phyloP scores from a whole-genome alignment of 2,797 vertebrate genomes.

The Onychomys arenicola region DNA sequence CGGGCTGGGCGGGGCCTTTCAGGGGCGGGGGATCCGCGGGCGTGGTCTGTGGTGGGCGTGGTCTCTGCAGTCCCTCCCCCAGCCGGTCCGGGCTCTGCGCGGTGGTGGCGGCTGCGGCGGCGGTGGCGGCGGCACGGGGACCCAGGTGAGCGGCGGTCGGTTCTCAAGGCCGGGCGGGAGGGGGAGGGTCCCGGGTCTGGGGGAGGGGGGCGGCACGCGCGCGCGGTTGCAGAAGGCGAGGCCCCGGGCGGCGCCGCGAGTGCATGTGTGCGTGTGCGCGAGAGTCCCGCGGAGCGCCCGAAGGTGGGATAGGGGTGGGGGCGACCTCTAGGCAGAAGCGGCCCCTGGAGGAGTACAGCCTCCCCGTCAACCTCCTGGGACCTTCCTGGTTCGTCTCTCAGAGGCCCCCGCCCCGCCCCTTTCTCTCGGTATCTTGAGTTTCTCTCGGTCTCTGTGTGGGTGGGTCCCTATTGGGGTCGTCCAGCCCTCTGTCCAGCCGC shows the following conservation, averaged over 20 bases:
- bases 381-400: not conserved
- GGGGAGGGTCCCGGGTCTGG: not conserved
- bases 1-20: not conserved
- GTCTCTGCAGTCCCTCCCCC: slow-evolving; percentile 8
- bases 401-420: slow-evolving; percentile 19
- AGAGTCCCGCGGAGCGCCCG: not conserved
- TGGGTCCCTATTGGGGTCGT: slow-evolving; percentile 9
- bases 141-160: slow-evolving; percentile 65
- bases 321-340: not conserved
- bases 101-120: not conserved
- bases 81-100: slow-evolving; percentile 30
- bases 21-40: slow-evolving; percentile 25
- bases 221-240: not conserved
- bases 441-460: slow-evolving; percentile 12
- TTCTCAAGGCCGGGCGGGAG: not conserved
- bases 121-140: slow-evolving; percentile 42
- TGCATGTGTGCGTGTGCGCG: not conserved
- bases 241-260: slow-evolving; percentile 2
- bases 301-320: not conserved
- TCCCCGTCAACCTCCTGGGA: not conserved
- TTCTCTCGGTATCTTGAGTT: slow-evolving; percentile 43
- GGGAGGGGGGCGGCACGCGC: not conserved
- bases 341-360: not conserved
- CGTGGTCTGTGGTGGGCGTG: not conserved
- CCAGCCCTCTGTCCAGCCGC: not conserved